Percentiles rank a stretch among this genome's conserved stretches.
phyloP scores from a whole-genome alignment of 2,888 invertebrate genomes.

The Tuta absoluta region DNA sequence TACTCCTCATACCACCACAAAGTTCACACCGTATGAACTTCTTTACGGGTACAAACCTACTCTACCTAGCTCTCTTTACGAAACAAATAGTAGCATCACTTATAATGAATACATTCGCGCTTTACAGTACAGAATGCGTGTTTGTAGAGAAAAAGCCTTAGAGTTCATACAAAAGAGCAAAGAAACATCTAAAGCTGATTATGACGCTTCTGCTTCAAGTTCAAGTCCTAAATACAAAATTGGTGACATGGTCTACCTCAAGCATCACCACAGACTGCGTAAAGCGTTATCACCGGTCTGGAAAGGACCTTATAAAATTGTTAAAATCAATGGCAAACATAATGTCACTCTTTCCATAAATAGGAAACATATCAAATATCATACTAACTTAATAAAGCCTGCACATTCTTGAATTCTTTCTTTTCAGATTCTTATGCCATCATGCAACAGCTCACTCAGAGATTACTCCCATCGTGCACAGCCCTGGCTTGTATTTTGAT shows the following conservation, averaged over 20 bases:
- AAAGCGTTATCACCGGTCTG: conserved; percentile 39
- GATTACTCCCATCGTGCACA: too few species aligned
- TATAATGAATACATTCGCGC: too few species aligned
- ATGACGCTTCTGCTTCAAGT: conserved; percentile 30
- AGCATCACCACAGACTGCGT: conserved; percentile 34
- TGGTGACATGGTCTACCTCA: conserved; percentile 36
- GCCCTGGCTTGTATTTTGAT: too few species aligned
- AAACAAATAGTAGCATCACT: background rate
- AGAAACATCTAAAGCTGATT: conserved; percentile 42
- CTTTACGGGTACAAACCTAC: conserved; percentile 43
- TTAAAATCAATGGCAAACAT: conserved; percentile 39
- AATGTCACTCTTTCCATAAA: too few species aligned
- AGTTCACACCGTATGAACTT: conserved; percentile 46
- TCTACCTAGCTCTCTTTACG: conserved; percentile 28
- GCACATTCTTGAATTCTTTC: too few species aligned
- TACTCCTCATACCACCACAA: conserved; percentile 42
- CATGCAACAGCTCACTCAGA: too few species aligned
- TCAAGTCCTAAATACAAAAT: conserved; percentile 30
- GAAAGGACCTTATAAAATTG: conserved; percentile 41
- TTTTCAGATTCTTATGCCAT: too few species aligned
- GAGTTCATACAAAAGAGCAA: conserved; percentile 40
- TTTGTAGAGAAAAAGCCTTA: conserved; percentile 37
- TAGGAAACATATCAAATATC: too few species aligned
- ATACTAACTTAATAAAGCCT: too few species aligned
- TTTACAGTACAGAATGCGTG: conserved; percentile 40